Conservation (phyloP, 2,888 invertebrate genomes). For the Clanis bilineata region DNA sequence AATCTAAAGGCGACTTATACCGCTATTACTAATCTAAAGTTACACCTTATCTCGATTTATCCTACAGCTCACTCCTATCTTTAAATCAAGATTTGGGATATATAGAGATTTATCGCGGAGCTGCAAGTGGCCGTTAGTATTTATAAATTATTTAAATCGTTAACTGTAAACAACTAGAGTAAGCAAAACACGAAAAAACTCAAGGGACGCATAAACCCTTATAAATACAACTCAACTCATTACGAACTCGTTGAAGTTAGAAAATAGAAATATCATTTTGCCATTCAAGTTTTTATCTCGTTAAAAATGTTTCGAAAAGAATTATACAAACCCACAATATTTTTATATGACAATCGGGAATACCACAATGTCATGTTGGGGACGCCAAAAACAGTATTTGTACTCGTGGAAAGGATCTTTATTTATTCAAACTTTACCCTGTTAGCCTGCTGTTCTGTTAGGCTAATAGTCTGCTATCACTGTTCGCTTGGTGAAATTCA, state of each 20-base stretch:
- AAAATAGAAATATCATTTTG: background rate
- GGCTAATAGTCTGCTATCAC: too few species aligned
- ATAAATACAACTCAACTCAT: background rate
- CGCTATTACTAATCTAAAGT: too few species aligned
- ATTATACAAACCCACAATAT: background rate
- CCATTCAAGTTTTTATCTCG: background rate
- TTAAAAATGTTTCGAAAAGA: background rate
- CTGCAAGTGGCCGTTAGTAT: too few species aligned
- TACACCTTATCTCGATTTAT: too few species aligned
- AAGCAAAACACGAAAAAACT: background rate
- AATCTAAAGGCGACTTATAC: too few species aligned
- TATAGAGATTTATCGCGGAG: too few species aligned
- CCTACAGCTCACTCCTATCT: too few species aligned
- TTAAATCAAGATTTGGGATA: too few species aligned
- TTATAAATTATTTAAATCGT: too few species aligned
- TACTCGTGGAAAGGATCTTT: background rate
- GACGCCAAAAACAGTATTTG: background rate
- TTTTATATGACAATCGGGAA: background rate
- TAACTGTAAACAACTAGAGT: too few species aligned
- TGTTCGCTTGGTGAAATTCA: too few species aligned
- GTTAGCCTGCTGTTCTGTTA: too few species aligned
- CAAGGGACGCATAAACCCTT: background rate
- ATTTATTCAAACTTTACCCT: background rate
- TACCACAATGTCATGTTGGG: background rate
- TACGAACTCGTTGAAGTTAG: background rate